These are phyloP conservation scores for Cotesia typhae DNA, from an alignment of 1,140 invertebrate species.

Conservation along the genomic window DNA sequence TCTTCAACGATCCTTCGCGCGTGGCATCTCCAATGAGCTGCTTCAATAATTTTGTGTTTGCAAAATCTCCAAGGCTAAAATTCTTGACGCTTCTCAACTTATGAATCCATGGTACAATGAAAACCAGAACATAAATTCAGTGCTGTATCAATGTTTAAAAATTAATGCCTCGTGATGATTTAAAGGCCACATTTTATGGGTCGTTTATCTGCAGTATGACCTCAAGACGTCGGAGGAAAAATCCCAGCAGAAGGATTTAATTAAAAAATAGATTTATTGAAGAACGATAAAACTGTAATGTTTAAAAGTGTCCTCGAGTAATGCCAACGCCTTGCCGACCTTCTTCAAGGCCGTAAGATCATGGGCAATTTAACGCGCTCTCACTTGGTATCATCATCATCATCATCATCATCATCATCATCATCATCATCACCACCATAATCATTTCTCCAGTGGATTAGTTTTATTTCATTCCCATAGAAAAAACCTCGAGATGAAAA, in stretches of 20 bases:
- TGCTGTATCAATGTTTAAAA: too few species aligned
- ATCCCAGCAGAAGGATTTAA: too few species aligned
- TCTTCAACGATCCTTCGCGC: background rate
- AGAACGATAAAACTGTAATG: background rate
- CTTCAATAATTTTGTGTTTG: background rate
- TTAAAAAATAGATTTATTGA: too few species aligned
- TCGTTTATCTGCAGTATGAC: too few species aligned
- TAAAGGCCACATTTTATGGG: too few species aligned
- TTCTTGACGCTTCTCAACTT: too few species aligned
- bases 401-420: background rate
- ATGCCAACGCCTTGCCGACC: conserved; percentile 40
- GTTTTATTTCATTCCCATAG: background rate
- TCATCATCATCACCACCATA: background rate
- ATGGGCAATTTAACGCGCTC: conserved; percentile 26
- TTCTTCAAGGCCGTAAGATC: conserved; percentile 43
- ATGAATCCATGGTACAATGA: too few species aligned
- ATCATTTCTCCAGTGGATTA: conserved; percentile 7
- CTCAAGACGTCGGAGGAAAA: too few species aligned
- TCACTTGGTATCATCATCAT: conserved; percentile 13
- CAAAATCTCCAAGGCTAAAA: conserved; percentile 9
- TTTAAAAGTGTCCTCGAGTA: conserved; percentile 12
- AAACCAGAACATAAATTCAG: too few species aligned
- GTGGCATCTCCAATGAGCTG: conserved; percentile 11
- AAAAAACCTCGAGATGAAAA: background rate
- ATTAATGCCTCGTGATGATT: too few species aligned